phyloP scores from a whole-genome alignment of 1,140 invertebrate species.

The Pseudomyrmex flavicornis region DNA sequence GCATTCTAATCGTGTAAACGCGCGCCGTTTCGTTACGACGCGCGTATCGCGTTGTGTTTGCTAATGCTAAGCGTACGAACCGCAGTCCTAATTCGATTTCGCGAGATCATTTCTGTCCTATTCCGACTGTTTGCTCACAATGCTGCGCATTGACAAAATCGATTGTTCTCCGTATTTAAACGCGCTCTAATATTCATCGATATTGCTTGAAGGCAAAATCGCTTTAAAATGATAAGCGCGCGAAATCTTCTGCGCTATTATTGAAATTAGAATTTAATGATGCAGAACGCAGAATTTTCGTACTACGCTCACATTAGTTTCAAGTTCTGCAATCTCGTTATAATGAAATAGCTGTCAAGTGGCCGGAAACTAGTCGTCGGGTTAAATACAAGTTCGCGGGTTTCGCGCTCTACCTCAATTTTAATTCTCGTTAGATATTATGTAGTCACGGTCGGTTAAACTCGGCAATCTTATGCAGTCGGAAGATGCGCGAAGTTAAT shows the following conservation, averaged over 20 bases:
- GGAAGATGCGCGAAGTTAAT: neutral
- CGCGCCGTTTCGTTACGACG: conserved; percentile 31
- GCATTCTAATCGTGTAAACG: conserved; percentile 35
- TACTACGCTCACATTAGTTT: neutral
- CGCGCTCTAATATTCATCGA: neutral
- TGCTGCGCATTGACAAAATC: neutral
- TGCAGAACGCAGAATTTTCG: neutral
- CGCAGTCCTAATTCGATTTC: conserved; percentile 1
- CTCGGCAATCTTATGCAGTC: conserved; percentile 3
- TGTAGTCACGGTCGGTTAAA: conserved; percentile 6
- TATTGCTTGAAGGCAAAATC: neutral
- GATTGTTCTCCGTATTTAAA: neutral
- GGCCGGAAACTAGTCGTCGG: conserved; percentile 4
- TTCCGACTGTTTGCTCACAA: conserved; percentile 2
- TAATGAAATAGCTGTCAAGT: conserved; percentile 26
- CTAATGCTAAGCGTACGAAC: conserved; percentile 4
- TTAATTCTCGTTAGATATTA: conserved; percentile 40
- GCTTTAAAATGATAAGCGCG: too few species aligned
- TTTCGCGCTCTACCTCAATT: neutral
- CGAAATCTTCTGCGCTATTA: too few species aligned
- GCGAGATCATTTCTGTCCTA: conserved; percentile 31
- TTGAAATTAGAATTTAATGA: neutral
- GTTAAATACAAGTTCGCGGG: conserved; percentile 19
- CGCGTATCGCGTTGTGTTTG: neutral
- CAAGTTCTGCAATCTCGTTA: neutral